Conservation (phyloP, 2,888 invertebrate species). For the Watsonalla cultraria region DNA sequence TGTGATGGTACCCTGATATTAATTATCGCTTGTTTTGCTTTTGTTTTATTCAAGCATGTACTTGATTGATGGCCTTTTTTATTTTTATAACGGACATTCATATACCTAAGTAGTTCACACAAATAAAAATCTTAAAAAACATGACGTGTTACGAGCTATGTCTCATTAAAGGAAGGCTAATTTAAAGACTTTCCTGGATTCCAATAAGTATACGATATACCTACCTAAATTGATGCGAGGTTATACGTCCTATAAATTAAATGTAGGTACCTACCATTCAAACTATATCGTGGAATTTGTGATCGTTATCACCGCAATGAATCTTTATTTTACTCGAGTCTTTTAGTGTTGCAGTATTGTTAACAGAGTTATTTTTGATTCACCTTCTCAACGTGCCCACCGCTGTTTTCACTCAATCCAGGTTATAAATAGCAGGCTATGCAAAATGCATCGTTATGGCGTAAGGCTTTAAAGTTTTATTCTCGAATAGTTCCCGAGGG, state of each 20-base stretch:
- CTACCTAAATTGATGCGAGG: too few species aligned
- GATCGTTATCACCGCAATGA: neutral
- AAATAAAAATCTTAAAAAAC: too few species aligned
- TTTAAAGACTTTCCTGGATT: too few species aligned
- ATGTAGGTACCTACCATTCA: too few species aligned
- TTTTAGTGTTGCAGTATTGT: neutral
- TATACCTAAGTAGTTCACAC: neutral
- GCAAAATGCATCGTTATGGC: neutral
- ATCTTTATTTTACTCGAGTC: neutral
- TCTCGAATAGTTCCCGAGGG: slow-evolving; percentile 5
- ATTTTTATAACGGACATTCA: neutral
- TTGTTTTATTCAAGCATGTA: neutral
- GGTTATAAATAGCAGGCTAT: neutral
- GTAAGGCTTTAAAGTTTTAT: neutral
- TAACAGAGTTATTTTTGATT: neutral
- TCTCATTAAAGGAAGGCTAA: too few species aligned
- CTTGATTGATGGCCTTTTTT: neutral
- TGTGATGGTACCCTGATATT: neutral
- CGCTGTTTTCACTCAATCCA: neutral
- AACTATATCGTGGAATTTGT: too few species aligned
- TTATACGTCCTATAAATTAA: too few species aligned
- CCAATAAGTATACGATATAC: too few species aligned
- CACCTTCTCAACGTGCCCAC: neutral
- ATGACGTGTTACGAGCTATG: too few species aligned
- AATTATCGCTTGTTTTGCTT: neutral